These are phyloP conservation scores for Macrochelys suwanniensis DNA, from an alignment of 2,797 vertebrate genomes.

Conservation along the genomic window DNA sequence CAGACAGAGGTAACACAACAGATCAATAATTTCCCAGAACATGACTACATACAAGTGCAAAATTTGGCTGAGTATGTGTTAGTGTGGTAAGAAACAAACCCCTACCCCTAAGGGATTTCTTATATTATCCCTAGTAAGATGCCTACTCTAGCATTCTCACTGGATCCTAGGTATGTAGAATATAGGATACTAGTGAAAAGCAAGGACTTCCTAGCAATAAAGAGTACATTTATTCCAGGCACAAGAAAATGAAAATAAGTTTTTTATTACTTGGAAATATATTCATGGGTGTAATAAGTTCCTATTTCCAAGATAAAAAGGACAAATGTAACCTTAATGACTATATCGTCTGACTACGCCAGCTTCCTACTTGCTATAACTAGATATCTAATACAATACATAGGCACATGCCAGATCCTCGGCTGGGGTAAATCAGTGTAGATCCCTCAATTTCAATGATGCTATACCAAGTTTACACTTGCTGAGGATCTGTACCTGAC, in stretches of 20 bases:
- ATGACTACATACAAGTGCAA: background rate
- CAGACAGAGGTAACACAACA: background rate
- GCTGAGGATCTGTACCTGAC: background rate
- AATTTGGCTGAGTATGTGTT: background rate
- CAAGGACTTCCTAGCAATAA: background rate
- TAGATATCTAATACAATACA: background rate
- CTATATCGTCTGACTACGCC: background rate
- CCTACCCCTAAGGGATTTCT: background rate
- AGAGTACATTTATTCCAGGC: background rate
- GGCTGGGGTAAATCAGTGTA: background rate
- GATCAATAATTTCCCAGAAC: background rate
- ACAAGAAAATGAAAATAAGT: background rate
- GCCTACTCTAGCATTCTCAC: background rate
- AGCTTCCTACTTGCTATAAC: background rate
- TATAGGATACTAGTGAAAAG: background rate
- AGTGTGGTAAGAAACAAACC: background rate
- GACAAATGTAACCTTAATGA: background rate
- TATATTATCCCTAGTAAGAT: background rate
- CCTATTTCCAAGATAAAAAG: background rate
- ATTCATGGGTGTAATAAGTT: background rate
- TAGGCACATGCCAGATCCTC: background rate
- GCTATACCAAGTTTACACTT: background rate
- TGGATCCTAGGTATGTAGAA: background rate
- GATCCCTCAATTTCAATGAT: background rate
- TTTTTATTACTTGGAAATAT: background rate